Evolutionary conservation across 2,888 invertebrate species (phyloP).

Genomic region (Andrena praecox): DNA sequence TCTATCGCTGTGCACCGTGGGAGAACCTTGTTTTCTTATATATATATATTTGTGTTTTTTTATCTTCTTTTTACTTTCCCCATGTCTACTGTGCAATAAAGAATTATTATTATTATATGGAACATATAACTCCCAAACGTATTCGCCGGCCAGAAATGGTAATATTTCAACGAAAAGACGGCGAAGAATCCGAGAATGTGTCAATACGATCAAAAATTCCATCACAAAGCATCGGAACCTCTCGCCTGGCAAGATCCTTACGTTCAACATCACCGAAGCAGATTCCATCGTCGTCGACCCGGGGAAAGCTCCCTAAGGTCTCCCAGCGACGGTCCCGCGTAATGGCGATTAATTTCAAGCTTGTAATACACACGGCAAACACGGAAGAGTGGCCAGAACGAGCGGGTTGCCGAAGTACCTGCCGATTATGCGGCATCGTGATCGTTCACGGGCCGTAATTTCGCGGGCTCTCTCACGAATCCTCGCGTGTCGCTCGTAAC

Average conservation of each 20-base stretch:
- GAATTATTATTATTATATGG: no score
- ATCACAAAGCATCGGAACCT: no score
- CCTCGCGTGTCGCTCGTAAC: conserved; percentile 65
- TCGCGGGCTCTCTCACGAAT: conserved; percentile 51
- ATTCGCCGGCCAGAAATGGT: background rate
- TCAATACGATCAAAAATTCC: no score
- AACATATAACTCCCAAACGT: no score
- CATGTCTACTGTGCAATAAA: no score
- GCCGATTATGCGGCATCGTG: conserved; percentile 59
- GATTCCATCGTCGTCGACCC: background rate
- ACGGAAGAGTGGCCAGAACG: conserved; percentile 44
- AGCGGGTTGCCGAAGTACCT: conserved; percentile 22
- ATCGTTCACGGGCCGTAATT: conserved; percentile 63
- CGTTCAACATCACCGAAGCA: background rate
- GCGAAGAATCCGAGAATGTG: no score
- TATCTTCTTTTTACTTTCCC: no score
- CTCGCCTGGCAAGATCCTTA: no score
- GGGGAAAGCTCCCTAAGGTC: background rate
- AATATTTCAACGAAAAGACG: no score
- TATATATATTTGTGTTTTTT: no score
- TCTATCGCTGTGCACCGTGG: background rate
- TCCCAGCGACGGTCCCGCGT: background rate
- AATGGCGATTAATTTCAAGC: conserved; percentile 39
- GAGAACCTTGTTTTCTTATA: background rate
- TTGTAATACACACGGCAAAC: conserved; percentile 45